Evolutionary conservation across 2,113 vertebrate species (phyloP).

Genomic region (Motacilla alba): DNA sequence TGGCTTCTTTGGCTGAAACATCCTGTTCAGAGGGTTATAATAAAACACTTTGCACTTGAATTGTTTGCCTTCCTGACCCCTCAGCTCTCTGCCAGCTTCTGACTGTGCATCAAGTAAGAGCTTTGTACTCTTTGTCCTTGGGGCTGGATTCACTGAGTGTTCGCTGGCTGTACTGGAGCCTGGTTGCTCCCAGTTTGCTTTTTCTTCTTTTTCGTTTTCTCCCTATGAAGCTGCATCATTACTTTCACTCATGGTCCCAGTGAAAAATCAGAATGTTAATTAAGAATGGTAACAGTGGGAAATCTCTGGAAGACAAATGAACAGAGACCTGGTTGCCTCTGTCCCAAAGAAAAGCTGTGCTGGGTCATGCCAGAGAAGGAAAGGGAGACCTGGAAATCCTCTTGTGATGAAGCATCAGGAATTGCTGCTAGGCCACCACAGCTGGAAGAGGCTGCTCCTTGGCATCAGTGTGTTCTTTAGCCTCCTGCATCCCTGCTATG

Average conservation of each 20-base stretch:
- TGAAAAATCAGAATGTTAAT: background rate
- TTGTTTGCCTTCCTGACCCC: slow-evolving; percentile 23
- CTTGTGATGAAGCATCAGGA: background rate
- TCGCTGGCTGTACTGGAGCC: background rate
- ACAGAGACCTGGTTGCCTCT: background rate
- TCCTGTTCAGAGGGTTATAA: background rate
- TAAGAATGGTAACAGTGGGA: background rate
- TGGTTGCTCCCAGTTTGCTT: background rate
- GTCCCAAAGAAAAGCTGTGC: background rate
- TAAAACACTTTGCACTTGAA: slow-evolving; percentile 23
- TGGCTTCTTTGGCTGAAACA: slow-evolving; percentile 26
- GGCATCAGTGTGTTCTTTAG: background rate
- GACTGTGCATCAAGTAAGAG: background rate
- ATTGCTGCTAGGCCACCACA: background rate
- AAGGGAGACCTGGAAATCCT: background rate
- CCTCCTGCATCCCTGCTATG: background rate
- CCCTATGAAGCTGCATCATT: background rate
- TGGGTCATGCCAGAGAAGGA: background rate
- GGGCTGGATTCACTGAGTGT: background rate
- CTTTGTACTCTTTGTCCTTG: slow-evolving; percentile 27
- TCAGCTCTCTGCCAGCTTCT: slow-evolving; percentile 47
- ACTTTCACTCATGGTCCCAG: background rate
- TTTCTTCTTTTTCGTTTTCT: background rate
- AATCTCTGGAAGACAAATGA: background rate
- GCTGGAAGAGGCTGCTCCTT: background rate